Conservation (phyloP, 2,113 vertebrate species). For the Myocastor coypus region DNA sequence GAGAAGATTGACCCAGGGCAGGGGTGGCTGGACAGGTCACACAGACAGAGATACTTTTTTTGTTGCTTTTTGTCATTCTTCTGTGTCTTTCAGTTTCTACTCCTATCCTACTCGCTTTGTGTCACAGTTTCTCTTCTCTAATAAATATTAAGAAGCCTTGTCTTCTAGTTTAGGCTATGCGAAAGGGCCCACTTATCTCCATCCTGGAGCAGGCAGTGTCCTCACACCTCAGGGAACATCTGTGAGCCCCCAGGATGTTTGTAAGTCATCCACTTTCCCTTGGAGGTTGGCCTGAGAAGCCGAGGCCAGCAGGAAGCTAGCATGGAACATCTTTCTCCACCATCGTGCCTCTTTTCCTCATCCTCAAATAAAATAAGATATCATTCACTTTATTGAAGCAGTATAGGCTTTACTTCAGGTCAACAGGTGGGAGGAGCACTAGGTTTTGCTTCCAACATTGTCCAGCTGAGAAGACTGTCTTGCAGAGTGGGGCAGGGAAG, state of each 20-base stretch:
- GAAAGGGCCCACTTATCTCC: not conserved
- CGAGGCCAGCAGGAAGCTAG: not conserved
- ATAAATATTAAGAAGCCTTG: not conserved
- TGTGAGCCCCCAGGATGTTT: not conserved
- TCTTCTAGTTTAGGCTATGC: not conserved
- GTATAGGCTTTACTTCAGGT: constrained; percentile 72
- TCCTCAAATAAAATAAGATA: constrained; percentile 59
- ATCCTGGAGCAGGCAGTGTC: not conserved
- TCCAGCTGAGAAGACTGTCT: not conserved
- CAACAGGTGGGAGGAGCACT: constrained; percentile 20
- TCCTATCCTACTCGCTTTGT: not conserved
- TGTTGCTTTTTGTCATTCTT: not conserved
- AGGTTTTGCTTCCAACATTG: constrained; percentile 35
- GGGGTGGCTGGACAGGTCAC: rapidly evolving
- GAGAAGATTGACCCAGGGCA: not conserved
- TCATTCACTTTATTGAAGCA: constrained; percentile 40
- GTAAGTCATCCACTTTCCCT: not conserved
- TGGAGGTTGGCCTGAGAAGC: not conserved
- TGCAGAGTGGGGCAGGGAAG: not conserved
- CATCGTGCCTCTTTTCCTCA: not conserved
- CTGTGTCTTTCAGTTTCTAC: not conserved
- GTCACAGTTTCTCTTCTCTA: not conserved
- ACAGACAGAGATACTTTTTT: rapidly evolving
- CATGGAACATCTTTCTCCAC: not conserved
- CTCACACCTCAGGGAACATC: constrained; percentile 10